Evolutionary conservation across 1,140 invertebrate genomes (phyloP).

Genomic region (Tetramorium simillimum): DNA sequence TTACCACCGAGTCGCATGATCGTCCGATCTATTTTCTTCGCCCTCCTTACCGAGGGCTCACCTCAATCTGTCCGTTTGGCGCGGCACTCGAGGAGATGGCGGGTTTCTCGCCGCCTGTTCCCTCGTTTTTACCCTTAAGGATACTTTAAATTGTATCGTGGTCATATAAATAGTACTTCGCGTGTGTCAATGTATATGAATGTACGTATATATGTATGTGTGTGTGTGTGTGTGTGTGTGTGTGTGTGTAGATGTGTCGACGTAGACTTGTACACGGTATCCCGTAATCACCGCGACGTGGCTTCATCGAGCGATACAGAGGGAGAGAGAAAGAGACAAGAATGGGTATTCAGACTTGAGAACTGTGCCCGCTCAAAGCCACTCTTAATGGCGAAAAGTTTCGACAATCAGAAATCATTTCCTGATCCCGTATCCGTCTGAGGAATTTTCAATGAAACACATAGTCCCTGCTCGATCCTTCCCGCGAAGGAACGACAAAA

Average conservation of each 20-base stretch:
- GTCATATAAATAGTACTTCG: slow-evolving; percentile 45
- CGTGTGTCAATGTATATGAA: not conserved
- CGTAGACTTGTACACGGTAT: not conserved
- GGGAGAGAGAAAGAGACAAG: too few relatives aligned
- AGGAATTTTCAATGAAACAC: not conserved
- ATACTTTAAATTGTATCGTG: slow-evolving; percentile 51
- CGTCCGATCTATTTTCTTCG: not conserved
- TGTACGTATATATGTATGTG: not conserved
- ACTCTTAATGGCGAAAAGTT: not conserved
- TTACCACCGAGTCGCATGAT: slow-evolving; percentile 45
- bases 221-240: not conserved
- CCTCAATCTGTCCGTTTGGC: slow-evolving; percentile 54
- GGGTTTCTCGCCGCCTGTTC: slow-evolving; percentile 48
- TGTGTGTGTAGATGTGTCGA: too few relatives aligned
- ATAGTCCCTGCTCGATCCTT: not conserved
- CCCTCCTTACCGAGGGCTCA: not conserved
- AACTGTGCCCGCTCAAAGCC: not conserved
- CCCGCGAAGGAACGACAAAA: not conserved
- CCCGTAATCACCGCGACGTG: slow-evolving; percentile 24
- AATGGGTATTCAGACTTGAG: not conserved
- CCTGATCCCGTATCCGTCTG: not conserved
- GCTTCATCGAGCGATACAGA: not conserved
- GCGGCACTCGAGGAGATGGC: slow-evolving; percentile 69
- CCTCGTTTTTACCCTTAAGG: slow-evolving; percentile 49
- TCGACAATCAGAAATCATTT: not conserved